These are phyloP conservation scores for Beaufortia kweichowensis DNA, from an alignment of 2,113 vertebrate genomes.

Conservation along the genomic window DNA sequence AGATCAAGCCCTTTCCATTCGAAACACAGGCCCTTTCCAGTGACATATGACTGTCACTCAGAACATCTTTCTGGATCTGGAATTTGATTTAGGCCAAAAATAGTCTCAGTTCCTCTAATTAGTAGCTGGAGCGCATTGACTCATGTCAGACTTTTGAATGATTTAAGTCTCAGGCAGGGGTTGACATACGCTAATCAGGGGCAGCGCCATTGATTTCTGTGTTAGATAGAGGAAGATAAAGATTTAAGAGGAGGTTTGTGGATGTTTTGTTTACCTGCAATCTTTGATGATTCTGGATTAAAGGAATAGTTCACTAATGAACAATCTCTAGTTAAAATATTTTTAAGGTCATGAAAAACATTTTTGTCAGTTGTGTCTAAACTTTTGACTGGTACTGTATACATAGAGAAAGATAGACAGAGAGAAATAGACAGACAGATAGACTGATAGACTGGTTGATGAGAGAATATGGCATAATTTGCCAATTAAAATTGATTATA, in stretches of 20 bases:
- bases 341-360: too few species aligned
- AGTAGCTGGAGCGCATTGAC: conserved; percentile 25
- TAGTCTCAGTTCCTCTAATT: conserved; percentile 26
- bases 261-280: neutral
- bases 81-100: conserved; percentile 38
- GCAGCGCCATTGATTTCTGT: neutral
- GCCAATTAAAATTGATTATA: neutral
- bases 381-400: too few species aligned
- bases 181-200: conserved; percentile 13
- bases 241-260: neutral
- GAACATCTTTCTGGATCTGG: conserved; percentile 16
- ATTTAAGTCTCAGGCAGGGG: conserved; percentile 19
- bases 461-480: neutral
- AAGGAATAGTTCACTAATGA: too few species aligned
- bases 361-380: too few species aligned
- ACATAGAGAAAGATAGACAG: too few species aligned
- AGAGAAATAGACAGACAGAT: neutral
- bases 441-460: too few species aligned
- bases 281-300: too few species aligned
- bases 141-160: conserved; percentile 16
- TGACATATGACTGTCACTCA: conserved; percentile 15
- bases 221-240: neutral
- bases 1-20: conserved; percentile 44
- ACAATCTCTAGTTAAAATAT: too few species aligned
- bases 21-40: conserved; percentile 20